A percentile compares a stretch with the other conserved stretches of the same genome.
These are phyloP conservation scores for Ylistrum balloti DNA, from an alignment of 1,140 invertebrate species.

Conservation along the genomic window DNA sequence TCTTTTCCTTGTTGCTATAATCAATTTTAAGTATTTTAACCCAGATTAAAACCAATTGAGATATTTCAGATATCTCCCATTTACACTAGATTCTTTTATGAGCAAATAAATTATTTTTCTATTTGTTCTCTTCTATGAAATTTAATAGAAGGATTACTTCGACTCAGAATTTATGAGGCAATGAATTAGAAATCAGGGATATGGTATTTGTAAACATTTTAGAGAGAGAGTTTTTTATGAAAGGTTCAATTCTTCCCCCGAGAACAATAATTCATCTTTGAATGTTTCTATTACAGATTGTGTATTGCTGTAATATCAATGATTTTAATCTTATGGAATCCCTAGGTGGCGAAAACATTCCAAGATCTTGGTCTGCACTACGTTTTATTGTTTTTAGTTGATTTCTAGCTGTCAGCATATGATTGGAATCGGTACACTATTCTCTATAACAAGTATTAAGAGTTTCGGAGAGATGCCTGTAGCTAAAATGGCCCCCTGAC, in stretches of 20 bases:
- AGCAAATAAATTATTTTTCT: neutral
- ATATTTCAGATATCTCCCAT: neutral
- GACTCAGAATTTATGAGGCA: neutral
- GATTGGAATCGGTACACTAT: neutral
- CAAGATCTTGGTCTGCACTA: neutral
- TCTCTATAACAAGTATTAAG: slow-evolving; percentile 2
- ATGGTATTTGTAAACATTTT: neutral
- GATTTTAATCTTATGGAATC: neutral
- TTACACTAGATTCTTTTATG: neutral
- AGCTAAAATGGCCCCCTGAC: neutral
- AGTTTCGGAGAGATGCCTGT: neutral
- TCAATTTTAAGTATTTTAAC: neutral
- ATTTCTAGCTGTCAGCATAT: neutral
- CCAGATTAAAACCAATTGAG: slow-evolving; percentile 26
- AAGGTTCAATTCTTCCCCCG: neutral
- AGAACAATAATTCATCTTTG: neutral
- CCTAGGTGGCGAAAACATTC: slow-evolving; percentile 6
- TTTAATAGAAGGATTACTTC: slow-evolving; percentile 9
- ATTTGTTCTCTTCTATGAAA: neutral
- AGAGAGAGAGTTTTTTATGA: neutral
- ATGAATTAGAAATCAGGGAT: neutral
- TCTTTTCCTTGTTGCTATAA: neutral
- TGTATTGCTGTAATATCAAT: neutral
- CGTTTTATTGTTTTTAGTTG: slow-evolving; percentile 25
- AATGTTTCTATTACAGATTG: slow-evolving; percentile 9